Evolutionary conservation across 1,140 invertebrate species (phyloP).

Genomic region (Dolichoris vasculosae): DNA sequence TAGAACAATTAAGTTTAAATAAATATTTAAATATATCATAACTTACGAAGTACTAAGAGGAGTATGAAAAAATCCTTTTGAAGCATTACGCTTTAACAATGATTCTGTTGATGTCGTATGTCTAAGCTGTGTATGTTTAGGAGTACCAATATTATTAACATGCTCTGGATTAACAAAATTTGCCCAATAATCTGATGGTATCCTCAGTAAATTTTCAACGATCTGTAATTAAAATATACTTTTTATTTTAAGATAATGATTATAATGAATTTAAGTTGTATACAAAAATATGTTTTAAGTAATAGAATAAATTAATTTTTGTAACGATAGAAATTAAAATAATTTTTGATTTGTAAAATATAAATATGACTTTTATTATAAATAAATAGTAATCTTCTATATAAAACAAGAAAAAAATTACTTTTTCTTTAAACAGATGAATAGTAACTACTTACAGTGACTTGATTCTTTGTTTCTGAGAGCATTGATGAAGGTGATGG

Average conservation of each 20-base stretch:
- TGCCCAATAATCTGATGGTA: slow-evolving; percentile 81
- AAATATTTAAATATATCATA: not conserved
- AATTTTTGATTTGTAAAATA: no score
- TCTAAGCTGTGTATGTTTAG: slow-evolving; percentile 67
- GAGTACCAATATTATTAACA: slow-evolving; percentile 61
- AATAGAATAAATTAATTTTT: no score
- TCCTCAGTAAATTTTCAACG: slow-evolving; percentile 79
- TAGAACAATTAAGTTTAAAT: slow-evolving; percentile 8
- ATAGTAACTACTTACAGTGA: slow-evolving; percentile 71
- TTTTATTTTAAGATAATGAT: not conserved
- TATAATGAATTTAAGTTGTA: no score
- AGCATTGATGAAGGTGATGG: slow-evolving; percentile 79
- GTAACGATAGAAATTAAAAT: no score
- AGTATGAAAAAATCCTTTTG: slow-evolving; percentile 70
- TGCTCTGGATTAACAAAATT: slow-evolving; percentile 75
- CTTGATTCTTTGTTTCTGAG: slow-evolving; percentile 78
- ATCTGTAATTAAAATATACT: slow-evolving; percentile 71
- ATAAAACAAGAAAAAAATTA: not conserved
- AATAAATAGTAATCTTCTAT: no score
- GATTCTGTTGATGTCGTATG: slow-evolving; percentile 77
- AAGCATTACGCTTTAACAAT: slow-evolving; percentile 70
- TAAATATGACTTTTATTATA: no score
- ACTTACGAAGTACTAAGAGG: slow-evolving; percentile 66
- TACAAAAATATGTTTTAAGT: no score
- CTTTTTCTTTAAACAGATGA: not conserved